Evolutionary conservation across 2,113 vertebrate genomes (phyloP), one percentile per base, ranked within the genome.

Genomic region (Zingel zingel): DNA sequence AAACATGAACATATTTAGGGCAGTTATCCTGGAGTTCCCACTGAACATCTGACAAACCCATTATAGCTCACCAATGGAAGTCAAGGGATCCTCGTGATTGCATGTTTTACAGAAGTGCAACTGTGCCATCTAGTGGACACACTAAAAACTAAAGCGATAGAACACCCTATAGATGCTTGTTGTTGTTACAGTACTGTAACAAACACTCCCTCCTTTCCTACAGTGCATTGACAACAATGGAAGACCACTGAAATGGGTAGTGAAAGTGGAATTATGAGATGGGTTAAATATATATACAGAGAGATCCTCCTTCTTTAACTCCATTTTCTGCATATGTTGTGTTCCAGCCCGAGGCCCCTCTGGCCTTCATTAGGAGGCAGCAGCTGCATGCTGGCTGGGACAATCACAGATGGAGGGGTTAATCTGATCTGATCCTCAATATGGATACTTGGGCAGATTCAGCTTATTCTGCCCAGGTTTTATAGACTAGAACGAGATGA

Each of bases 61-160:
- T 0, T 23, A 21, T 21, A 43, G n/a, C 27, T 73, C 57, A 11
- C 18, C 23, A 39, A 78, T 48, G 36, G 3, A 9, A 10, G 21
- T 68, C 43, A 74, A 27, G 6, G 5, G 13, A 47, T 0, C 6
- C 18, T 56, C 0, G 10, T 19, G 16, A 12, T 1, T 6, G 18
- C 3, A 13, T 59, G 67, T 63, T 56, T 65, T 33, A 74, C 7
- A 72, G 43, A 7, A 12, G 57, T 65, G 30, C 63, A 71, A 18
- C 53, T 18, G 6, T 45, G 67, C 80, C 92, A 87, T 78, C 91
- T 87, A 83, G 88, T 89, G 91, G 86, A 64, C 63, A 81, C 18
- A 61, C 7, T 43, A 2, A 10, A 1, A 54, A 3, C 1, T 27
- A 15, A 61, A 56, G 18, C 1, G 1, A 33, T 7, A 25, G 3